Percentiles rank a stretch among this genome's conserved stretches.
Conservation (phyloP, 2,797 vertebrate species). For the Cichlasoma orientale region DNA sequence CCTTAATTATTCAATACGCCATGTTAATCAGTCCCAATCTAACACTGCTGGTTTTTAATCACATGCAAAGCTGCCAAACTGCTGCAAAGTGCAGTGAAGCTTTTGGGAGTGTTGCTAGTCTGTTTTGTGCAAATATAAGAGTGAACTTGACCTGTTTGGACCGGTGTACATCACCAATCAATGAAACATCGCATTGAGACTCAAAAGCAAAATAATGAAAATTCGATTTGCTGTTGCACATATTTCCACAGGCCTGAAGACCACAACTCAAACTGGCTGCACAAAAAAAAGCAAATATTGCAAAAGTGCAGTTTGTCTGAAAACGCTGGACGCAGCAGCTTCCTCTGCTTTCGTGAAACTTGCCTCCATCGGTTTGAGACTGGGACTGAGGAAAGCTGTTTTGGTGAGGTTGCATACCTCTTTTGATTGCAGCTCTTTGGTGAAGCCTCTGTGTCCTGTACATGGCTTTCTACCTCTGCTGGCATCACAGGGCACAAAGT, state of each 20-base stretch:
- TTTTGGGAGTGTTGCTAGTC: background rate
- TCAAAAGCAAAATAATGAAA: background rate
- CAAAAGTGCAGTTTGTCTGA: background rate
- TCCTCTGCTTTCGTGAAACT: background rate
- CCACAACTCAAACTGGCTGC: background rate
- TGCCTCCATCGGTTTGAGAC: background rate
- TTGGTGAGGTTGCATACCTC: background rate
- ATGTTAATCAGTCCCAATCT: background rate
- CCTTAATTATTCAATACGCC: background rate
- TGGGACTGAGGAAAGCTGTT: accelerated
- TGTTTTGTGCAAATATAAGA: too few relatives aligned
- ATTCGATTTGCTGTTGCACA: background rate
- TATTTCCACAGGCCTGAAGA: background rate
- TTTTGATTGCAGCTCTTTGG: background rate
- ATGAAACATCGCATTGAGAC: background rate
- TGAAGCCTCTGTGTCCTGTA: background rate
- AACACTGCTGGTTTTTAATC: background rate
- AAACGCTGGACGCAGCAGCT: background rate
- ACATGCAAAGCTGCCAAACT: background rate
- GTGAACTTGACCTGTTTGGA: too few relatives aligned
- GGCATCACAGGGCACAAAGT: background rate
- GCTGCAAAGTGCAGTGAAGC: background rate
- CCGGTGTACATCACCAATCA: background rate
- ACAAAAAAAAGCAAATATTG: background rate
- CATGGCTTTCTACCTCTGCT: background rate